Evolutionary conservation across 2,113 vertebrate species (phyloP).

Genomic region (Toxostoma redivivum): DNA sequence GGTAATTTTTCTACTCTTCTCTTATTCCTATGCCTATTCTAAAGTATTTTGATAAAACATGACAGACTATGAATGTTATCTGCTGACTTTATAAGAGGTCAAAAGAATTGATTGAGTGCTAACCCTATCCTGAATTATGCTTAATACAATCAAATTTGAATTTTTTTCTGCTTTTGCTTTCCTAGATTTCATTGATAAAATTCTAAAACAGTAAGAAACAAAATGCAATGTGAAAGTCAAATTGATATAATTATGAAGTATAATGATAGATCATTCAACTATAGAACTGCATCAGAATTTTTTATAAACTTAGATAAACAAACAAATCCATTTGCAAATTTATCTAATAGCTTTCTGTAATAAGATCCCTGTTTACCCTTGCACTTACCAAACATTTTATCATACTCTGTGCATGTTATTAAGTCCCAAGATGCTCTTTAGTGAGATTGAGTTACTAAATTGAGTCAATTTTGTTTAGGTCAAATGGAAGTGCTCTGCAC

Average conservation of each 20-base stretch:
- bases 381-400: background rate
- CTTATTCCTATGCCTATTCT: background rate
- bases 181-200: background rate
- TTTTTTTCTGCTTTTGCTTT: background rate
- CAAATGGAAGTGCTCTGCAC: background rate
- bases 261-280: background rate
- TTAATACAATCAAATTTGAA: background rate
- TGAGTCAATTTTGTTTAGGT: background rate
- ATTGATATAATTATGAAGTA: background rate
- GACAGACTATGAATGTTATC: background rate
- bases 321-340: slow-evolving; percentile 22
- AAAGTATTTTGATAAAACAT: background rate
- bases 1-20: background rate
- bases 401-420: background rate
- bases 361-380: slow-evolving; percentile 1
- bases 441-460: slow-evolving; percentile 9
- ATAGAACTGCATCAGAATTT: background rate
- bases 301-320: slow-evolving; percentile 13
- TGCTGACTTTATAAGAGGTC: background rate
- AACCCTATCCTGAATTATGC: background rate
- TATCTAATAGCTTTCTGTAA: slow-evolving; percentile 1
- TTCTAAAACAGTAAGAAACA: background rate
- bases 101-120: background rate
- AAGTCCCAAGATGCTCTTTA: slow-evolving; percentile 8
- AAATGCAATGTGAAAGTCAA: background rate